These are phyloP conservation scores for Darevskia mixta DNA, from an alignment of 2,797 vertebrate genomes.

Conservation along the genomic window DNA sequence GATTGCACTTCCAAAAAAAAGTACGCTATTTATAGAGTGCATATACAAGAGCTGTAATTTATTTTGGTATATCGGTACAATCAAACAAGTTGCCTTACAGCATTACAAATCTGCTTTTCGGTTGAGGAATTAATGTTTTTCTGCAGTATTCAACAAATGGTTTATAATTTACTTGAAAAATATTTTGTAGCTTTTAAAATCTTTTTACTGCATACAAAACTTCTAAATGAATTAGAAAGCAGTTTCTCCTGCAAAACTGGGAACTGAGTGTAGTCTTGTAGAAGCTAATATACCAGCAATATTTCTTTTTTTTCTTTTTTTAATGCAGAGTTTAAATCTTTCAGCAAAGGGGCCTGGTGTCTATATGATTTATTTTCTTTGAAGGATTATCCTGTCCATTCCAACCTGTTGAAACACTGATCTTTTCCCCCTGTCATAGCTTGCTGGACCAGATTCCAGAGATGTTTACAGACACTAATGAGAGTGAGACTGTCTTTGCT, in stretches of 20 bases:
- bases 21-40: too few species aligned
- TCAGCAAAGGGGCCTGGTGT: not conserved
- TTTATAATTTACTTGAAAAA: not conserved
- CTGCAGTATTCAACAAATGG: too few species aligned
- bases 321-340: not conserved
- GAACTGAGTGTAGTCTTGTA: not conserved
- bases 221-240: not conserved
- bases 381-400: not conserved
- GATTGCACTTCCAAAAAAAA: too few species aligned
- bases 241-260: not conserved
- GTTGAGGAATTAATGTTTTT: too few species aligned
- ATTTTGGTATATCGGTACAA: too few species aligned
- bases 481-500: constrained; percentile 94
- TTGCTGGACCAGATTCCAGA: constrained; percentile 97
- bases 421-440: constrained; percentile 72
- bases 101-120: too few species aligned
- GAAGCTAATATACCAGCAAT: not conserved
- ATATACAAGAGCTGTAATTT: too few species aligned
- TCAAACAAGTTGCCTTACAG: too few species aligned
- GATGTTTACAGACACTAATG: constrained; percentile 94
- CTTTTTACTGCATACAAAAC: not conserved
- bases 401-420: not conserved
- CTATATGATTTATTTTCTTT: not conserved
- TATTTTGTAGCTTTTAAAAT: not conserved
- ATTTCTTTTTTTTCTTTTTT: accelerated